A percentile compares a stretch with the other conserved stretches of the same genome.
Evolutionary conservation across 2,113 vertebrate species (phyloP).

Genomic region (Cranoglanis bouderius): DNA sequence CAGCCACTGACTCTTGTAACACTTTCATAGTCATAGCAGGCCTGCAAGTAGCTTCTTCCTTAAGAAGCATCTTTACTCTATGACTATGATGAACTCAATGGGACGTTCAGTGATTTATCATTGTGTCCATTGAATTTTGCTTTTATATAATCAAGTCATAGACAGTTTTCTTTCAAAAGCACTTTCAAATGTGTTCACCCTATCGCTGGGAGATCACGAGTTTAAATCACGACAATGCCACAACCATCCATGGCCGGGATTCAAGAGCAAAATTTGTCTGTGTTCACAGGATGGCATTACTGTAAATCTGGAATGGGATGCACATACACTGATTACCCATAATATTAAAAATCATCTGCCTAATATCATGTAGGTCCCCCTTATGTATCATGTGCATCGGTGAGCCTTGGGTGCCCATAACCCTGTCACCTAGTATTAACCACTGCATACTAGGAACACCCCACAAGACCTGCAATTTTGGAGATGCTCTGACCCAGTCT

Average conservation of each 20-base stretch:
- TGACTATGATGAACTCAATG: neutral
- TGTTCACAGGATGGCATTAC: neutral
- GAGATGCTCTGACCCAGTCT: too few relatives aligned
- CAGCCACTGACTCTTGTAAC: neutral
- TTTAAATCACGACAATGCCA: neutral
- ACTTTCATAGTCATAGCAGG: conserved; percentile 5
- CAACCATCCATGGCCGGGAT: neutral
- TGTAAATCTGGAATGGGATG: neutral
- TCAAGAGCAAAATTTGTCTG: neutral
- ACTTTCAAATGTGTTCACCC: neutral
- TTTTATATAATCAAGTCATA: neutral
- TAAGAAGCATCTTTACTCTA: neutral
- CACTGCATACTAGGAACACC: too few relatives aligned
- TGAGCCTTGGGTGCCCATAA: too few relatives aligned
- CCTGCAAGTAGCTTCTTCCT: neutral
- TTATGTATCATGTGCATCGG: too few relatives aligned
- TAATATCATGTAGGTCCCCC: too few relatives aligned
- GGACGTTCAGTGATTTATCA: neutral
- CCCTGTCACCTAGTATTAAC: too few relatives aligned
- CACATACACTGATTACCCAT: too few relatives aligned
- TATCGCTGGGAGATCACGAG: neutral
- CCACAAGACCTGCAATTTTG: too few relatives aligned
- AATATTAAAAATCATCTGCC: too few relatives aligned
- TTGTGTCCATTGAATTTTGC: neutral
- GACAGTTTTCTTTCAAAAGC: neutral